A percentile compares a stretch with the other conserved stretches of the same genome.
These are phyloP conservation scores for Scotopteryx bipunctaria DNA, from an alignment of 2,888 invertebrate species.

Conservation along the genomic window DNA sequence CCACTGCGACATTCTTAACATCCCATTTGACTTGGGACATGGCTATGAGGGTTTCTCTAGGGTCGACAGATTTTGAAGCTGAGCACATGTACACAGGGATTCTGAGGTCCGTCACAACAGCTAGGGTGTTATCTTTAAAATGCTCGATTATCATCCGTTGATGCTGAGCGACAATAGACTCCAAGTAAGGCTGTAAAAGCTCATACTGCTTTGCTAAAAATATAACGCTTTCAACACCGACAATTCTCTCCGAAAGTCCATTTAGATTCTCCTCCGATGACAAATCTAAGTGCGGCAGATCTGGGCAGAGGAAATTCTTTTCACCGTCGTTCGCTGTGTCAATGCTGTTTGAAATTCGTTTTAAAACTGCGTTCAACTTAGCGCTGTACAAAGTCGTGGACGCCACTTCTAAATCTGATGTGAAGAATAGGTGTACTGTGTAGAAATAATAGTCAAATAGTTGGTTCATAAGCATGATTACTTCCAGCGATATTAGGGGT, in stretches of 20 bases:
- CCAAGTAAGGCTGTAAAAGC: conserved; percentile 91
- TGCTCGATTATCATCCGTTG: conserved; percentile 87
- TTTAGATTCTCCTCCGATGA: conserved; percentile 87
- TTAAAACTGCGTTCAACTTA: conserved; percentile 89
- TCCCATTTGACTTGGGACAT: conserved; percentile 98
- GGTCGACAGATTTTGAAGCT: conserved; percentile 90
- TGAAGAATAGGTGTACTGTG: conserved; percentile 93
- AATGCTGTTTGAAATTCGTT: conserved; percentile 90
- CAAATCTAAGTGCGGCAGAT: conserved; percentile 60
- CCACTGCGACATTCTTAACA: conserved; percentile 96
- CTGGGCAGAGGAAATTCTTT: conserved; percentile 52
- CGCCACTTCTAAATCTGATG: conserved; percentile 86
- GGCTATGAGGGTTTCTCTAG: conserved; percentile 88
- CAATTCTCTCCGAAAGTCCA: conserved; percentile 93
- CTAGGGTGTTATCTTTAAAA: conserved; percentile 89
- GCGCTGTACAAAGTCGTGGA: conserved; percentile 84
- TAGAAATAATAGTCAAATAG: conserved; percentile 97
- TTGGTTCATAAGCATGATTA: conserved; percentile 95
- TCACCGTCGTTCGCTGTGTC: conserved; percentile 60
- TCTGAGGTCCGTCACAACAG: conserved; percentile 88
- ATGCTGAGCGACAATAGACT: conserved; percentile 90
- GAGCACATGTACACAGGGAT: conserved; percentile 95
- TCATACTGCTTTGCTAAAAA: conserved; percentile 95
- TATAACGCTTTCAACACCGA: conserved; percentile 96
- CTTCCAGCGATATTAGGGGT: conserved; percentile 94